These are phyloP conservation scores for Pseudonaja textilis DNA, from an alignment of 2,113 vertebrate genomes.

Conservation along the genomic window DNA sequence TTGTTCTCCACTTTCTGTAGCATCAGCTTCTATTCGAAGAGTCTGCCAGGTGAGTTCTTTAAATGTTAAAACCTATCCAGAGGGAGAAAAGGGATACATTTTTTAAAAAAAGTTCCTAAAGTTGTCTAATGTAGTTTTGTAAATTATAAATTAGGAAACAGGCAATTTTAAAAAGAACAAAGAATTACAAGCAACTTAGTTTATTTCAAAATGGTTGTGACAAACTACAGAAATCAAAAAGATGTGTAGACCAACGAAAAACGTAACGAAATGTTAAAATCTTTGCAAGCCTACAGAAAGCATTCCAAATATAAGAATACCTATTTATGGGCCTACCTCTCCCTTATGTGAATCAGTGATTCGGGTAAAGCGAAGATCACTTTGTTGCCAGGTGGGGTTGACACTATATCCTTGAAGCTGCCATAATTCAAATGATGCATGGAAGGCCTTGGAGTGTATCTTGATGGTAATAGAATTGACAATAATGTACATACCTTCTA, in stretches of 20 bases:
- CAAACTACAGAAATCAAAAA: background rate
- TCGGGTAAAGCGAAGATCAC: slow-evolving; percentile 90
- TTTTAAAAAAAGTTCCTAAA: slow-evolving; percentile 11
- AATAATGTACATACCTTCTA: slow-evolving; percentile 97
- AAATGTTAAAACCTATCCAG: slow-evolving; percentile 88
- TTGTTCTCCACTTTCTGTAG: slow-evolving; percentile 88
- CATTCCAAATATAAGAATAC: background rate
- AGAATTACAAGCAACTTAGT: background rate
- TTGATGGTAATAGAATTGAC: slow-evolving; percentile 97
- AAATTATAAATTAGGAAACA: background rate
- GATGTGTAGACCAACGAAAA: background rate
- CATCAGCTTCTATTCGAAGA: slow-evolving; percentile 91
- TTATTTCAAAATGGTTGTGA: background rate
- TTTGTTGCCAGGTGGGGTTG: slow-evolving; percentile 92
- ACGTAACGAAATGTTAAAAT: background rate
- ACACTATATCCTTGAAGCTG: slow-evolving; percentile 97
- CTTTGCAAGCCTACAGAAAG: rapidly evolving
- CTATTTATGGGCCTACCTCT: slow-evolving; percentile 78
- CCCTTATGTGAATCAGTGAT: slow-evolving; percentile 90
- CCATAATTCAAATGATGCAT: slow-evolving; percentile 95
- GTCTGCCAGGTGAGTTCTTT: slow-evolving; percentile 99
- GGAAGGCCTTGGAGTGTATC: slow-evolving; percentile 93
- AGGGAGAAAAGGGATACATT: background rate
- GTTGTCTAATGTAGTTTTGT: background rate
- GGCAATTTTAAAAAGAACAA: background rate